Evolutionary conservation across 2,113 vertebrate species (phyloP).

Genomic region (Leucopsar rothschildi): DNA sequence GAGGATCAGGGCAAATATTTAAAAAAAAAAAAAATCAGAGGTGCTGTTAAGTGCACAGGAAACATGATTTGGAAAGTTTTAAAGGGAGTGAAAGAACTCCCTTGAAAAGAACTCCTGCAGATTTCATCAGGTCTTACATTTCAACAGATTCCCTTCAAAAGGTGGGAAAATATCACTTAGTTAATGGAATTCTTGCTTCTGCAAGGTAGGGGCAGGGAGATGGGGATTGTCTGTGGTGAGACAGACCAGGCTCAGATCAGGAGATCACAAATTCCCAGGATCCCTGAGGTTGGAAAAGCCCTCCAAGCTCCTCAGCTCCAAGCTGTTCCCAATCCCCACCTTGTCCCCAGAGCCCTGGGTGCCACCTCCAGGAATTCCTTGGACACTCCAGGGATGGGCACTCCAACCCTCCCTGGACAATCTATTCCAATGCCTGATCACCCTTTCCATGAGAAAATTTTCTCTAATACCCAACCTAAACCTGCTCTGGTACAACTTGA

Average conservation of each 20-base stretch:
- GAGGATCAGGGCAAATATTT: background rate
- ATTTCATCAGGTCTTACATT: background rate
- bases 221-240: background rate
- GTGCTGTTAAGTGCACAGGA: background rate
- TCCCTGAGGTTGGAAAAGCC: background rate
- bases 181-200: background rate
- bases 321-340: rapidly evolving
- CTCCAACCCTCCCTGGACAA: background rate
- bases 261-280: background rate
- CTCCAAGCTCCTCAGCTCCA: rapidly evolving
- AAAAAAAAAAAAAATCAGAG: background rate
- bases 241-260: rapidly evolving
- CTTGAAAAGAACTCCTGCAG: background rate
- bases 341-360: background rate
- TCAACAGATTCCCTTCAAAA: background rate
- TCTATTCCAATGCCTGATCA: rapidly evolving
- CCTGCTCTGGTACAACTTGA: background rate
- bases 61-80: background rate
- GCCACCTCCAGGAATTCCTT: background rate
- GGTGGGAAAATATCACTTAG: rapidly evolving
- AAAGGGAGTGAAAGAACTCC: background rate
- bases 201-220: background rate
- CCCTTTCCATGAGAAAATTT: rapidly evolving
- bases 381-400: background rate
- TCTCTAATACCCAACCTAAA: rapidly evolving